phyloP scores from a whole-genome alignment of 2,797 vertebrate genomes.

The Knipowitschia caucasica region DNA sequence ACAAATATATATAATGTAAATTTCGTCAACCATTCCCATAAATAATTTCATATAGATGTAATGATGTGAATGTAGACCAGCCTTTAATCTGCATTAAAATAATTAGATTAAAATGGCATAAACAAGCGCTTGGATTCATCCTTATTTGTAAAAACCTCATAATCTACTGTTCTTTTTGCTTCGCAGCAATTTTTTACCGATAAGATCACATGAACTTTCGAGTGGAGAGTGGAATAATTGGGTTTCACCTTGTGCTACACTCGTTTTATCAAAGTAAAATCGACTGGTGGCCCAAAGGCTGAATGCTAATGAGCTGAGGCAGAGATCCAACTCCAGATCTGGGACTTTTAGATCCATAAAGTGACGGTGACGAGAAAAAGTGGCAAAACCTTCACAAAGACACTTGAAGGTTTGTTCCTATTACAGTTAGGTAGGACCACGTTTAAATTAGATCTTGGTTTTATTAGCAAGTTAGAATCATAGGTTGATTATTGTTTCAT shows the following conservation, averaged over 20 bases:
- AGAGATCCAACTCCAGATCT: not conserved
- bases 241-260: not conserved
- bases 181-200: not conserved
- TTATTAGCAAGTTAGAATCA: too few relatives aligned
- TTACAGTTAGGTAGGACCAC: too few relatives aligned
- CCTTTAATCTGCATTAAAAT: too few relatives aligned
- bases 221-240: not conserved
- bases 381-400: not conserved
- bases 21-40: too few relatives aligned
- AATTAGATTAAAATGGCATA: not conserved
- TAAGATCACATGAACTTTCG: not conserved
- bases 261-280: slow-evolving; percentile 4
- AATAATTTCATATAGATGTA: too few relatives aligned
- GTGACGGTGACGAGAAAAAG: not conserved
- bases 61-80: too few relatives aligned
- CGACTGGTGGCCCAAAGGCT: not conserved
- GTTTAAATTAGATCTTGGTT: too few relatives aligned
- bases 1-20: too few relatives aligned
- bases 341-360: not conserved
- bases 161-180: not conserved
- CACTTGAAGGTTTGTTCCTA: too few relatives aligned
- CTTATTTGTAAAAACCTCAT: too few relatives aligned
- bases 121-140: too few relatives aligned
- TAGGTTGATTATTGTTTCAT: too few relatives aligned
- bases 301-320: not conserved